Evolutionary conservation across 2,113 vertebrate species (phyloP).

Genomic region (Grus americana): DNA sequence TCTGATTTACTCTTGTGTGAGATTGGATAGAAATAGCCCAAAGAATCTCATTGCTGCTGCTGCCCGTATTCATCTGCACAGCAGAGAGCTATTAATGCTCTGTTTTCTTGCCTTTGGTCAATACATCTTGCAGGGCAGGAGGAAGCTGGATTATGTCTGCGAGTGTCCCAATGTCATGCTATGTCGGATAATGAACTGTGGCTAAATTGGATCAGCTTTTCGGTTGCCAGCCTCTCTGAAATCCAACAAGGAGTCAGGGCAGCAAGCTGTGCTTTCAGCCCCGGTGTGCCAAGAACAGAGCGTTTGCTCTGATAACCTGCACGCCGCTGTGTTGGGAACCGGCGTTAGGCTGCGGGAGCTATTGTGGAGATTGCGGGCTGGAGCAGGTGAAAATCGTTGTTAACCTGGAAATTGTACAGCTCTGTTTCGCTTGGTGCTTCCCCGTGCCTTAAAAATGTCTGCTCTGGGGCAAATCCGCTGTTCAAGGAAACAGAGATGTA

Average conservation of each 20-base stretch:
- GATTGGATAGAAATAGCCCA: constrained; percentile 46
- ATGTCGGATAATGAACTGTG: constrained; percentile 44
- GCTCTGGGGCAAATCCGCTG: not conserved
- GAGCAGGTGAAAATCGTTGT: not conserved
- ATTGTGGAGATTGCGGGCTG: not conserved
- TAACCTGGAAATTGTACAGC: not conserved
- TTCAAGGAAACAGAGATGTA: not conserved
- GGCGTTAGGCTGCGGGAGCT: not conserved
- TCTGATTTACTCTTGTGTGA: constrained; percentile 39
- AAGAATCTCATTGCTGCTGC: constrained; percentile 26
- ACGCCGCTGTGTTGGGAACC: not conserved
- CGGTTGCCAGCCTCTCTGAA: constrained; percentile 16
- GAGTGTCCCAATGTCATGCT: not conserved
- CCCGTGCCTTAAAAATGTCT: not conserved
- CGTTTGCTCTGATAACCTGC: not conserved
- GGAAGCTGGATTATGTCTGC: constrained; percentile 56
- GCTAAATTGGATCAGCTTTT: constrained; percentile 56
- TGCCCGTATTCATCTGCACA: constrained; percentile 26
- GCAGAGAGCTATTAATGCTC: constrained; percentile 38
- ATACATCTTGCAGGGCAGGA: constrained; percentile 37
- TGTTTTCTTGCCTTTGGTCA: constrained; percentile 5
- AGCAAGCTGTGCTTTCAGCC: constrained; percentile 57
- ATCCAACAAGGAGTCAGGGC: constrained; percentile 26
- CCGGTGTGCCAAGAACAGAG: not conserved
- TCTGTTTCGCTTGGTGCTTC: not conserved